phyloP scores from a whole-genome alignment of 2,797 vertebrate species.

The Oryzias sinensis region DNA sequence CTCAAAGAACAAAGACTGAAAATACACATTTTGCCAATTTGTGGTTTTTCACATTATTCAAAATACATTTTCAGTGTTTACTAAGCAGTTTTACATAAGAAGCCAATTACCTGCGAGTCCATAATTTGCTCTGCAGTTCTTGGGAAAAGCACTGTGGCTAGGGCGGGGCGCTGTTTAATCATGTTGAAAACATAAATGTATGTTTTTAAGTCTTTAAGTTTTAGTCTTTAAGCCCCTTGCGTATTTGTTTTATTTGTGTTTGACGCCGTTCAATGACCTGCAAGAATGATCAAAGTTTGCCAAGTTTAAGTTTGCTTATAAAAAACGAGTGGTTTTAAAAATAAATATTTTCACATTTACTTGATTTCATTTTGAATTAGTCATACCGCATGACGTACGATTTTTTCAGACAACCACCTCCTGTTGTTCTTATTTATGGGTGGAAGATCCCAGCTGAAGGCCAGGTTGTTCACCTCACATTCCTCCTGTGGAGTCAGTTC shows the following conservation, averaged over 20 bases:
- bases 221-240: neutral
- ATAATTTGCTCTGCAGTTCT: neutral
- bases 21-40: too few species aligned
- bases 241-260: conserved; percentile 1
- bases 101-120: conserved; percentile 3
- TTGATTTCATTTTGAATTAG: neutral
- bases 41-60: too few species aligned
- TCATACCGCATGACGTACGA: neutral
- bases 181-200: conserved; percentile 1
- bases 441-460: conserved; percentile 5
- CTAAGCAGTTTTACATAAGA: neutral
- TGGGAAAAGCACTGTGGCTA: neutral
- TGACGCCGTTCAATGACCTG: neutral
- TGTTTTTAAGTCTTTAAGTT: too few species aligned
- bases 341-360: neutral
- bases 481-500: conserved; percentile 4
- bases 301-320: neutral
- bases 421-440: conserved; percentile 1
- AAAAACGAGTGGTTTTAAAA: neutral
- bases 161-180: neutral
- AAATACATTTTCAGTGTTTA: too few species aligned
- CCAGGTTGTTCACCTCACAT: conserved; percentile 5
- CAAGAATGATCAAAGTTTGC: neutral
- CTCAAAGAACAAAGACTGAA: neutral
- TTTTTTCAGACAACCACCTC: conserved; percentile 5